phyloP scores from a whole-genome alignment of 2,888 invertebrate genomes.

The Ormyrus thymus region DNA sequence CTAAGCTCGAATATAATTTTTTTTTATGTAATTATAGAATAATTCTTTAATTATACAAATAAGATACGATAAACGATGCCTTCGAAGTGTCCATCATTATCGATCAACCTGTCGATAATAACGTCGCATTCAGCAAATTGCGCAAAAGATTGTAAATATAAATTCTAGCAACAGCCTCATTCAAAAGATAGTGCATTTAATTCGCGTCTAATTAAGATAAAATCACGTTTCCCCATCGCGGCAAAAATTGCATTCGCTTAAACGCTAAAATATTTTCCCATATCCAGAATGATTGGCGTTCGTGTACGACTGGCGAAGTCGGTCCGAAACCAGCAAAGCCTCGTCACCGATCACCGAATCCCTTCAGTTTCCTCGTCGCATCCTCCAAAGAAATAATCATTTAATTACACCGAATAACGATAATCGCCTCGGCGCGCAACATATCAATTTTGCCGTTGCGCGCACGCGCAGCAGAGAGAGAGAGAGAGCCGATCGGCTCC shows the following conservation, averaged over 20 bases:
- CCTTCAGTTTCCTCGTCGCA: neutral
- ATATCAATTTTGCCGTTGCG: constrained; percentile 45
- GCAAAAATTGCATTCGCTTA: neutral
- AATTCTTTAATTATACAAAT: too few relatives aligned
- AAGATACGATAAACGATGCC: neutral
- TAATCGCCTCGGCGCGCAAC: constrained; percentile 37
- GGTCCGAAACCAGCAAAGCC: neutral
- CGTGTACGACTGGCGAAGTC: neutral
- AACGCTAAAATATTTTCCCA: neutral
- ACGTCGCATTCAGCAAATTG: constrained; percentile 35
- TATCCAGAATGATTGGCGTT: too few relatives aligned
- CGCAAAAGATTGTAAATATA: constrained; percentile 33
- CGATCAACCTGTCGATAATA: constrained; percentile 20
- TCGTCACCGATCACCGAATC: neutral
- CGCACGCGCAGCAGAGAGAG: neutral
- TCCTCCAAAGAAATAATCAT: constrained; percentile 36
- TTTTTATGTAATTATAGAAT: too few relatives aligned
- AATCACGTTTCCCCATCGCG: neutral
- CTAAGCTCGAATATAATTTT: too few relatives aligned
- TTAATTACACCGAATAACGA: constrained; percentile 52
- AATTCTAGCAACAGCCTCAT: constrained; percentile 13
- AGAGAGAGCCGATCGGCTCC: constrained; percentile 16
- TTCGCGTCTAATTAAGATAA: constrained; percentile 35
- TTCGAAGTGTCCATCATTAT: constrained; percentile 15
- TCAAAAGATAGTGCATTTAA: constrained; percentile 5